Conservation (phyloP, 1,140 invertebrate species). For the Caenorhabditis latens region DNA sequence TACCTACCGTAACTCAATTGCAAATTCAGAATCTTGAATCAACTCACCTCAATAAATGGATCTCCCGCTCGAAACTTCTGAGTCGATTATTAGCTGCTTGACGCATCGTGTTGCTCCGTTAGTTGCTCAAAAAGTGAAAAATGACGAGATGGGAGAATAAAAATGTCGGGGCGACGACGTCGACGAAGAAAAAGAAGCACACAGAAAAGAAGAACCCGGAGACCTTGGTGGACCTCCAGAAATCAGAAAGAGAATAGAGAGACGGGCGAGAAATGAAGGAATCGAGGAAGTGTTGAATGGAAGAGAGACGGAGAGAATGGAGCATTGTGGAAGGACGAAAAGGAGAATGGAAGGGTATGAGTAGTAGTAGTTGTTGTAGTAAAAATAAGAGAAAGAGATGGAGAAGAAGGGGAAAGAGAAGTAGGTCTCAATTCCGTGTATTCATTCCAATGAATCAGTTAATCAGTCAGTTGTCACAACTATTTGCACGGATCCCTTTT, state of each 20-base stretch:
- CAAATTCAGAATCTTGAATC: background rate
- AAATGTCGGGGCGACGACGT: conserved; percentile 53
- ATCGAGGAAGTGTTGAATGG: background rate
- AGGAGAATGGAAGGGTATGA: conserved; percentile 49
- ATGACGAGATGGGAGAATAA: conserved; percentile 55
- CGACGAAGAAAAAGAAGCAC: conserved; percentile 45
- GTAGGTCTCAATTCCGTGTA: conserved; percentile 49
- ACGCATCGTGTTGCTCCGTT: conserved; percentile 42
- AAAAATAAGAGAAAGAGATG: background rate
- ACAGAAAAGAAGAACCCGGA: conserved; percentile 56
- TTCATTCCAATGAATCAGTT: conserved; percentile 43
- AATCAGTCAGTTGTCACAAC: conserved; percentile 55
- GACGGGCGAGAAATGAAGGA: background rate
- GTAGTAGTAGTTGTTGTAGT: conserved; percentile 43
- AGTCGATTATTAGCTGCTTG: conserved; percentile 54
- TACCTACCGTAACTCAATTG: background rate
- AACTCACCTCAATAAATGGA: conserved; percentile 40
- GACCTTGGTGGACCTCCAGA: conserved; percentile 54
- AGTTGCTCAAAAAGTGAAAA: conserved; percentile 50
- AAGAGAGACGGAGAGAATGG: conserved; percentile 8
- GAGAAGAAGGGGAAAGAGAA: conserved; percentile 11
- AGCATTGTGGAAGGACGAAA: conserved; percentile 50
- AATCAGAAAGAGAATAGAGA: conserved; percentile 49
- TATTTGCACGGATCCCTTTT: background rate
- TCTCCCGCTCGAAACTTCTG: conserved; percentile 31